phyloP scores from a whole-genome alignment of 2,888 invertebrate species.

The Dendrolimus pini region DNA sequence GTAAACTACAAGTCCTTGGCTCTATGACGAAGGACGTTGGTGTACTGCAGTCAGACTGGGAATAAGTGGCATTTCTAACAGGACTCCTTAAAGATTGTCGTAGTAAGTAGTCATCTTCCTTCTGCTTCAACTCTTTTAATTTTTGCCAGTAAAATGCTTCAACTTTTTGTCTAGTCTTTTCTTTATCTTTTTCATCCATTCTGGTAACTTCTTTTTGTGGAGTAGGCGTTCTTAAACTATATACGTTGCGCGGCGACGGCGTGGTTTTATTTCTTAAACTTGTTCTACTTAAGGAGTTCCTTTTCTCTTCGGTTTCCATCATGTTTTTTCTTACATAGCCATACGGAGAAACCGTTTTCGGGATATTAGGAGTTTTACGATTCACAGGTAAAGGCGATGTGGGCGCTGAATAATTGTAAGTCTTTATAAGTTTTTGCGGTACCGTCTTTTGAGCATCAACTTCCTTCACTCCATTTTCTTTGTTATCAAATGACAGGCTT shows the following conservation, averaged over 20 bases:
- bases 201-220: constrained; percentile 15
- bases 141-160: constrained; percentile 84
- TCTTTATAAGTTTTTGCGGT: constrained; percentile 26
- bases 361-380: constrained; percentile 60
- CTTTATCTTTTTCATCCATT: constrained; percentile 49
- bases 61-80: constrained; percentile 12
- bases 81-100: constrained; percentile 40
- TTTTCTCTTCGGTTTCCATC: constrained; percentile 57
- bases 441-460: constrained; percentile 10
- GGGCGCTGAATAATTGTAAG: constrained; percentile 67
- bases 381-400: constrained; percentile 54
- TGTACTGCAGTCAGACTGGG: constrained; percentile 34
- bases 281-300: constrained; percentile 44
- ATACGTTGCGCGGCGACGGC: constrained; percentile 29
- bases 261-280: constrained; percentile 32
- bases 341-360: constrained; percentile 61
- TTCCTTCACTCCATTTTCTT: constrained; percentile 19
- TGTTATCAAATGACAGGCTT: constrained; percentile 54
- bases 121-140: constrained; percentile 78
- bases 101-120: constrained; percentile 75
- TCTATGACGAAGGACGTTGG: constrained; percentile 35
- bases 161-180: constrained; percentile 74
- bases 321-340: constrained; percentile 56
- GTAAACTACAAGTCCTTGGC: constrained; percentile 46
- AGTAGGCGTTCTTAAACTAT: constrained; percentile 19